Evolutionary conservation across 2,797 vertebrate species (phyloP).

Genomic region (Macroramphosus scolopax): DNA sequence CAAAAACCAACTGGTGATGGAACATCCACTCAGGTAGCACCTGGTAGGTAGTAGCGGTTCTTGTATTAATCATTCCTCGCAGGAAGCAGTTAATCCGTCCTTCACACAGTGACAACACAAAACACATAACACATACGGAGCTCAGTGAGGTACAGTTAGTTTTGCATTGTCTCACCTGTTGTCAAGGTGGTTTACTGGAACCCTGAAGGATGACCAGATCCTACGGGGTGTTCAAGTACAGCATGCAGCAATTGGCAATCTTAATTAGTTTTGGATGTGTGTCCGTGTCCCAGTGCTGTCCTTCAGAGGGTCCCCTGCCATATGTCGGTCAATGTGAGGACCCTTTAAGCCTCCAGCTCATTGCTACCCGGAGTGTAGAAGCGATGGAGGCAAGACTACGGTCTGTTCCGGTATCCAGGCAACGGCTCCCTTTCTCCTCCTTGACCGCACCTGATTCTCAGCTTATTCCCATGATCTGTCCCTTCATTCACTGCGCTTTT

Average conservation of each 20-base stretch:
- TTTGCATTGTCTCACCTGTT: neutral
- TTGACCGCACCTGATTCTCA: constrained; percentile 48
- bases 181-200: constrained; percentile 9
- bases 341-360: constrained; percentile 40
- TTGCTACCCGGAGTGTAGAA: constrained; percentile 43
- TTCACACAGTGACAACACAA: too few relatives aligned
- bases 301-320: constrained; percentile 26
- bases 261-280: constrained; percentile 40
- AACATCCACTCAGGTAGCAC: too few relatives aligned
- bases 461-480: constrained; percentile 84
- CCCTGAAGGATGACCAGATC: constrained; percentile 19
- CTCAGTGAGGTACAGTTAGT: constrained; percentile 22
- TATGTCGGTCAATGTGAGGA: constrained; percentile 19
- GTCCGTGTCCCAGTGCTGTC: constrained; percentile 11
- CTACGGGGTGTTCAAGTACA: constrained; percentile 26
- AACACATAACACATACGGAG: too few relatives aligned
- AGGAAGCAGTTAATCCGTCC: too few relatives aligned
- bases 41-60: too few relatives aligned
- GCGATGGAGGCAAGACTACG: constrained; percentile 48
- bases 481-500: constrained; percentile 74
- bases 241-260: constrained; percentile 42
- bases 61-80: too few relatives aligned
- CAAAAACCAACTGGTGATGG: too few relatives aligned
- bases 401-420: constrained; percentile 70
- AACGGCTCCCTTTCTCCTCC: constrained; percentile 47